Evolutionary conservation across 2,113 vertebrate genomes (phyloP), one percentile per base, ranked within the genome.

Genomic region (Barnardius zonarius): DNA sequence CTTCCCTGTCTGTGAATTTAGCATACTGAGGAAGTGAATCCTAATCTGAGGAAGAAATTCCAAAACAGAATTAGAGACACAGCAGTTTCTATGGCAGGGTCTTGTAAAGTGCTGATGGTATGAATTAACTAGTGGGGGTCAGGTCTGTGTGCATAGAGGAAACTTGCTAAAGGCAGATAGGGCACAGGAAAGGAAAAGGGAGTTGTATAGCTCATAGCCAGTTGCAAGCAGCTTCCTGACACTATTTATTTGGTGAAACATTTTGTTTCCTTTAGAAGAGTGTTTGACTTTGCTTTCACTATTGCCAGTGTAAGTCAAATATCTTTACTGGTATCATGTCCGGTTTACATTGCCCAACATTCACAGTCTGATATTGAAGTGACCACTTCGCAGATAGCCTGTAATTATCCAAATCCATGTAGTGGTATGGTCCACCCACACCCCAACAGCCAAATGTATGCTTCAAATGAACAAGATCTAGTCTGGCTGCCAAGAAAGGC

Each of bases 121-220:
- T 51, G 66, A 96, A 78, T 89, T 92, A 70, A 55, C 66, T 88
- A 74, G 79, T 22, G 57, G 39, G 19, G 76, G 27, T 94, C 89
- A 96, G 67, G n/a, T 61, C 51, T 74, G 41, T 46, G 70, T 33
- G 41, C 39, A 35, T 3, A 67, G 67, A 90, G 96, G 97, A 97
- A 97, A 85, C 75, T 97, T 96, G 96, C 33, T 25, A 35, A 64
- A 85, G 59, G 55, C 67, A 86, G 94, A 97, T 95, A 97, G 76
- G 52, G 33, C 82, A 77, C 84, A 72, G 92, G 93, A 96, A 96
- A 79, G 93, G 95, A 95, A 96, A 89, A 96, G 86, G 74, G 93
- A 95, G 66, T 86, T 64, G 61, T 52, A 77, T 33, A 69, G 61
- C 46, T 84, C 2, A 0, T 33, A 52, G 62, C 41, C 82, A 75